Conservation (phyloP, 2,797 vertebrate genomes). For the Steatocranus sp. region DNA sequence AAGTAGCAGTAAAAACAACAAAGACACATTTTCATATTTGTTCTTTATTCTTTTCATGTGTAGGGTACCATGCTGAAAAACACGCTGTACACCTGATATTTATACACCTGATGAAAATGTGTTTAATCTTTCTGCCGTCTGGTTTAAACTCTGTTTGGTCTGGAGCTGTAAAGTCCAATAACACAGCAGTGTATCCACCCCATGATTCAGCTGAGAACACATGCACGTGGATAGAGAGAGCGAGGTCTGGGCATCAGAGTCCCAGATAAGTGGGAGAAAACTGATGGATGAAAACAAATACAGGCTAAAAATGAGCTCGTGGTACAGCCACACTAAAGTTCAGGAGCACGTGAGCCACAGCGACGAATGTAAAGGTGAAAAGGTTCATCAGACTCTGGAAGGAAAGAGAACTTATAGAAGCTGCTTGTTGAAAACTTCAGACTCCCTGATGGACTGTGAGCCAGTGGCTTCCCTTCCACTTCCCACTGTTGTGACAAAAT, state of each 20-base stretch:
- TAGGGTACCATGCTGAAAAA: fast-evolving
- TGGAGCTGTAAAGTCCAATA: neutral
- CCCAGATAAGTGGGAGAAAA: neutral
- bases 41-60: neutral
- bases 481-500: neutral
- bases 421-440: neutral
- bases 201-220: fast-evolving
- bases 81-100: neutral
- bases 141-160: neutral
- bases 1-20: neutral
- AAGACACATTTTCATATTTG: neutral
- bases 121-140: neutral
- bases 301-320: neutral
- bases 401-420: neutral
- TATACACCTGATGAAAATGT: neutral
- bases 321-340: fast-evolving
- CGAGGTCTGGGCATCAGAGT: neutral
- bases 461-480: neutral
- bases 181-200: neutral
- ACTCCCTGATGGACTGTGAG: neutral
- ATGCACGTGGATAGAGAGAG: neutral
- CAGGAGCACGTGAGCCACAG: neutral
- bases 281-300: neutral
- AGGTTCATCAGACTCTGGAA: neutral
- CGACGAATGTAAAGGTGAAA: neutral